Evolutionary conservation across 2,797 vertebrate species (phyloP).

Genomic region (Sciurus carolinensis): DNA sequence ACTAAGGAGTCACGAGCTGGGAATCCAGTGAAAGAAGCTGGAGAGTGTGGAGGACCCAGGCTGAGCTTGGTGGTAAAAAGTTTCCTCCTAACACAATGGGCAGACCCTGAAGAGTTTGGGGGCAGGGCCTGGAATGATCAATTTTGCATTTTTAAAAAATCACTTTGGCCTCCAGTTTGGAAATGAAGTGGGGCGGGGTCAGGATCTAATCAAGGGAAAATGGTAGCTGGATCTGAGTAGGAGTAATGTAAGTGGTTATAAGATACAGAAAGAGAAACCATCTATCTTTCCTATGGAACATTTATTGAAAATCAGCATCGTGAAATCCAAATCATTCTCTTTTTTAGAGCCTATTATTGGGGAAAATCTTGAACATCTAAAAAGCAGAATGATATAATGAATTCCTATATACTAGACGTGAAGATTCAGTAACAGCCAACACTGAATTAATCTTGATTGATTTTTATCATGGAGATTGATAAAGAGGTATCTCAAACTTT

Average conservation of each 20-base stretch:
- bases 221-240: neutral
- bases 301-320: neutral
- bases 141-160: neutral
- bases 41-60: no score
- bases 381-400: constrained; percentile 41
- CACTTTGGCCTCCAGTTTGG: neutral
- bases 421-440: neutral
- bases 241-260: neutral
- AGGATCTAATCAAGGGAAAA: neutral
- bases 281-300: neutral
- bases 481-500: neutral
- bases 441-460: neutral
- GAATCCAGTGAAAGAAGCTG: neutral
- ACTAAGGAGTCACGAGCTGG: neutral
- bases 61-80: neutral
- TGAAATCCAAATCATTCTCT: neutral
- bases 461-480: neutral
- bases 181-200: neutral
- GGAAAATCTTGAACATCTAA: neutral
- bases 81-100: neutral
- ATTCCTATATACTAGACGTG: neutral
- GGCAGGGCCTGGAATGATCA: neutral
- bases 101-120: neutral
- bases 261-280: neutral
- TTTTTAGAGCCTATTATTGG: neutral